Conservation (phyloP, 2,888 invertebrate species). For the Agriopis marginaria region DNA sequence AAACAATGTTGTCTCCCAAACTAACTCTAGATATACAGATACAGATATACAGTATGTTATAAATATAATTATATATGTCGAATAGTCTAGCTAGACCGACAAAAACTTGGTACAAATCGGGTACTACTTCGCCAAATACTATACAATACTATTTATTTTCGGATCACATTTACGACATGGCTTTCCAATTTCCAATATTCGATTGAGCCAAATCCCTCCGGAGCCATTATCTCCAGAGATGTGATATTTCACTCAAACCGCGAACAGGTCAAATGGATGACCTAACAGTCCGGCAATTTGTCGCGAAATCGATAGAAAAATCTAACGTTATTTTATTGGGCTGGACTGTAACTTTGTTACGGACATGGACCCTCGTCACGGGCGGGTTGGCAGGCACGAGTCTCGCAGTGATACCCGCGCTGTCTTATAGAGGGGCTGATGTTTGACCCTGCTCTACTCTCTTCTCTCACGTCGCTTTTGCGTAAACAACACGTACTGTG, state of each 20-base stretch:
- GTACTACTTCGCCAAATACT: not conserved
- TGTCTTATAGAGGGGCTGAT: constrained; percentile 16
- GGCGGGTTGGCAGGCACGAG: constrained; percentile 16
- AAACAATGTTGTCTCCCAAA: too few species aligned
- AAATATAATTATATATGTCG: too few species aligned
- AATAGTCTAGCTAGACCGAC: not conserved
- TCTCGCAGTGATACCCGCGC: constrained; percentile 12
- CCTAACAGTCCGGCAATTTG: constrained; percentile 34
- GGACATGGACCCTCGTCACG: constrained; percentile 43
- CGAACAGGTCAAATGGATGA: constrained; percentile 30
- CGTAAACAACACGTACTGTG: not conserved
- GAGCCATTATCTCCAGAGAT: constrained; percentile 11
- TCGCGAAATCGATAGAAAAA: constrained; percentile 39
- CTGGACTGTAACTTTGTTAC: constrained; percentile 36
- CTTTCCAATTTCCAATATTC: constrained; percentile 15
- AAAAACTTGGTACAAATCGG: not conserved
- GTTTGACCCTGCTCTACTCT: constrained; percentile 6
- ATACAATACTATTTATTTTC: constrained; percentile 4
- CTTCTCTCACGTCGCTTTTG: not conserved
- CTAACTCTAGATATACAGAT: too few species aligned
- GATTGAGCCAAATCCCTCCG: constrained; percentile 11
- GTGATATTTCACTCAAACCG: constrained; percentile 23
- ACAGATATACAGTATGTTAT: too few species aligned
- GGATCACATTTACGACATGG: constrained; percentile 2
- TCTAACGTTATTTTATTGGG: constrained; percentile 42